These are phyloP conservation scores for Takifugu rubripes DNA, from an alignment of 2,797 vertebrate genomes.

Conservation along the genomic window DNA sequence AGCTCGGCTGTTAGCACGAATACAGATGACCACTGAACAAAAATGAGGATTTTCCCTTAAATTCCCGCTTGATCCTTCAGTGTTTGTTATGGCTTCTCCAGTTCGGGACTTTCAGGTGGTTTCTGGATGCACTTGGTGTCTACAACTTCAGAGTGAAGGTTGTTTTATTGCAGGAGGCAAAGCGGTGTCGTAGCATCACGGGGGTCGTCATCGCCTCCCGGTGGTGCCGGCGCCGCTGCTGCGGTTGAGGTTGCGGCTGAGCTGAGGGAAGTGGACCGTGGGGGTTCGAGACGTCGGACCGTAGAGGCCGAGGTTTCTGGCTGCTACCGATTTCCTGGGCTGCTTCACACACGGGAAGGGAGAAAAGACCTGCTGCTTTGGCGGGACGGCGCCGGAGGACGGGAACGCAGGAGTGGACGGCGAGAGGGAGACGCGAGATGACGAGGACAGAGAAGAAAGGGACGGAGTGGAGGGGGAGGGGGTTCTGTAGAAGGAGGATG, in stretches of 20 bases:
- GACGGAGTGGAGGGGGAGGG: conserved; percentile 54
- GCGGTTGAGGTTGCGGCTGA: conserved; percentile 85
- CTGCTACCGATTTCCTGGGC: conserved; percentile 87
- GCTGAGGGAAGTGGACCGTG: conserved; percentile 89
- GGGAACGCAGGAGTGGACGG: conserved; percentile 33
- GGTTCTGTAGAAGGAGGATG: conserved; percentile 40
- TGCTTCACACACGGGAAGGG: conserved; percentile 93
- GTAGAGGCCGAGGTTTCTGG: conserved; percentile 93
- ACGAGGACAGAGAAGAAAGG: conserved; percentile 41
- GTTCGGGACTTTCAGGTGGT: neutral
- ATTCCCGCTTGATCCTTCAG: neutral
- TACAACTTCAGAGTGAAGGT: conserved; percentile 11
- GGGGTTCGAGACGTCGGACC: conserved; percentile 92
- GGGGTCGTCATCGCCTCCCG: conserved; percentile 73
- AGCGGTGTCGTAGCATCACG: conserved; percentile 26
- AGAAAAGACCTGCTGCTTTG: conserved; percentile 77
- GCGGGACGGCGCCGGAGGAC: neutral
- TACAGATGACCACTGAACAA: conserved; percentile 1
- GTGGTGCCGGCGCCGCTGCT: conserved; percentile 70
- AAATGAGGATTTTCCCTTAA: conserved; percentile 1
- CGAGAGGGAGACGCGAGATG: conserved; percentile 40
- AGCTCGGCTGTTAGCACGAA: no score
- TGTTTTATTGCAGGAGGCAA: conserved; percentile 50
- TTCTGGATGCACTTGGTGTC: conserved; percentile 7
- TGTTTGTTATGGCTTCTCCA: conserved; percentile 15